Conservation (phyloP, 2,797 vertebrate genomes). For the Pagetopsis macropterus region DNA sequence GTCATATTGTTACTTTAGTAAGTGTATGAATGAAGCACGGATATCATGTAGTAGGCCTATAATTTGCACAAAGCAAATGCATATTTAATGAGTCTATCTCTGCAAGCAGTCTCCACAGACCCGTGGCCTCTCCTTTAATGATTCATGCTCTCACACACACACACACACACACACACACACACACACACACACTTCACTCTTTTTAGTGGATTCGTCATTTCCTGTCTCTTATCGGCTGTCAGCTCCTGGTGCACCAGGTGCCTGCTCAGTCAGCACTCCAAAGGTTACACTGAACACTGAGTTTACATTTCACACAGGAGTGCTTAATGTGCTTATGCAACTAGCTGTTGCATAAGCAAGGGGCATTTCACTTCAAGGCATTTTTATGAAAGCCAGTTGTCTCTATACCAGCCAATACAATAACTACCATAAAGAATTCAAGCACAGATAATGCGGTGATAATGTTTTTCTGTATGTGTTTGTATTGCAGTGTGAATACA, state of each 20-base stretch:
- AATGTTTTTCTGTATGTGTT: background rate
- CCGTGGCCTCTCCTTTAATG: background rate
- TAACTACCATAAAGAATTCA: background rate
- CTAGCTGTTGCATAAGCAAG: too few species aligned
- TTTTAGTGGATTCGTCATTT: background rate
- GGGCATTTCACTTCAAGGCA: background rate
- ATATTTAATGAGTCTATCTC: constrained; percentile 58
- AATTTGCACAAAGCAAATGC: constrained; percentile 28
- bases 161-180: background rate
- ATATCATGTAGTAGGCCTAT: background rate
- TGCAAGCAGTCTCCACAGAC: background rate
- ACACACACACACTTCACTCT: background rate
- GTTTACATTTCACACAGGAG: background rate
- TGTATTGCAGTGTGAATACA: background rate
- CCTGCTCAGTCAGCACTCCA: constrained; percentile 53
- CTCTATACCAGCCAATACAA: background rate
- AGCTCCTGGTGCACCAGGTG: constrained; percentile 24
- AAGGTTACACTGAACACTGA: constrained; percentile 48
- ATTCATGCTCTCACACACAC: background rate
- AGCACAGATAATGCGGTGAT: background rate
- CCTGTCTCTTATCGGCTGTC: constrained; percentile 52
- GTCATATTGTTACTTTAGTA: background rate
- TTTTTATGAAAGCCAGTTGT: background rate
- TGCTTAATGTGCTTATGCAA: background rate
- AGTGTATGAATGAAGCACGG: background rate